Conservation (phyloP, 2,113 vertebrate species). For the Tragulus kanchil region DNA sequence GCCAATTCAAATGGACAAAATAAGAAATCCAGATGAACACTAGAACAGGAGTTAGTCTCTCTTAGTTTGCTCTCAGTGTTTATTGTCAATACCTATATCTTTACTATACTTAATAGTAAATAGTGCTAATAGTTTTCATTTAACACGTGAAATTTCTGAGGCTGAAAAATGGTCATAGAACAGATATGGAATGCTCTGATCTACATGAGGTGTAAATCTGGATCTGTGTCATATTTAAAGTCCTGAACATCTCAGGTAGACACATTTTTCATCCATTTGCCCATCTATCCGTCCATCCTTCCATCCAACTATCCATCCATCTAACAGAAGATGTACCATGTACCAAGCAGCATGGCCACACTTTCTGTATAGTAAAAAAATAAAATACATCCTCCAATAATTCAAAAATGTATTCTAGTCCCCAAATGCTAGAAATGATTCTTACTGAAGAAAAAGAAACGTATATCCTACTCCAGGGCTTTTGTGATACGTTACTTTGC, state of each 20-base stretch:
- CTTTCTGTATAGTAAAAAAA: constrained; percentile 26
- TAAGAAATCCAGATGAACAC: constrained; percentile 33
- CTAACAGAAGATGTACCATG: not conserved
- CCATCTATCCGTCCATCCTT: not conserved
- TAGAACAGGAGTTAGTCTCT: not conserved
- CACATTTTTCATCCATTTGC: not conserved
- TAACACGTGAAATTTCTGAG: constrained; percentile 13
- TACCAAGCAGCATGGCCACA: not conserved
- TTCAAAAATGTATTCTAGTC: constrained; percentile 34
- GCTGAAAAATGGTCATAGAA: not conserved
- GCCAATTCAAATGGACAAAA: constrained; percentile 4
- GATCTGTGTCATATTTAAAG: not conserved
- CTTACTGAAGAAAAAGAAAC: constrained; percentile 41
- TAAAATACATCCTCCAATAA: not conserved
- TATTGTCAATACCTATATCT: not conserved
- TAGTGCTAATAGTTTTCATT: constrained; percentile 22
- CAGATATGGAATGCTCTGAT: not conserved
- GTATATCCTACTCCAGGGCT: not conserved
- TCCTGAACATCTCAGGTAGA: not conserved
- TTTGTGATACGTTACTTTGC: constrained; percentile 28
- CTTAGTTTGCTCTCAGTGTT: not conserved
- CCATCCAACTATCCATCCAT: not conserved
- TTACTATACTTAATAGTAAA: not conserved
- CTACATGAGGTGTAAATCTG: not conserved
- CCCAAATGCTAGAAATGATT: constrained; percentile 21